Evolutionary conservation across 35 echinoderm and acorn worm species (phyloP), one percentile per base, ranked within the genome.

Genomic region (Eucidaris tribuloides): DNA sequence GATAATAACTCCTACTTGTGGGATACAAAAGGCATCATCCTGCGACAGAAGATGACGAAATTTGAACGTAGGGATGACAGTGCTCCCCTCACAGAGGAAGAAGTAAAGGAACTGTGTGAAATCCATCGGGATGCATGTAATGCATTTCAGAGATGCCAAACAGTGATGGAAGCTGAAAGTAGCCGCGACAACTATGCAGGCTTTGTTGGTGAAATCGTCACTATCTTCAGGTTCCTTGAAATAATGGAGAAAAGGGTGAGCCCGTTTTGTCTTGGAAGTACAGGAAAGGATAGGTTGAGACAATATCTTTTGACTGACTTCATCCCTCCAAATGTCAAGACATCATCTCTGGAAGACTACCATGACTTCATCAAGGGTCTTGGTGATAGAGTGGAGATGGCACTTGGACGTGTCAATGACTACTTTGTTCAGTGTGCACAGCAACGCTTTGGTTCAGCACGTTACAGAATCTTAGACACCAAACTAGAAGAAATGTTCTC

Each of bases 1-100:
- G 23, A 11, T 7, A 78, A 79, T 0, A 91, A 91, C 41, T 48
- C 89, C 0, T 91, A 85, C 42, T 39, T 91, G 20, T 81, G 57
- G 59, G 89, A 91, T 66, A 91, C 89, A 22, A 85, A 81, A 46
- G 89, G 71, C 19, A 52, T 42, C 7, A 78, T 87, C 27, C 58
- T 55, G 4, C 50, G 42, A 27, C 31, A 52, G 7, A 43, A 87
- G 13, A 79, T 87, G 22, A 60, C 18, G 25, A 3, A 42, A 1
- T 34, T 62, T 25, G 54, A 58, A 45, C 4, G 40, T 38, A 9
- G 15, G 14, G 18, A 18, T 33, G 76, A 52, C n/a, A 22, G 65
- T 7, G 27, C 63, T 38, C 9, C 33, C 35, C 18, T 79, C 17
- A 32, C 38, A 2, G 42, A 37, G 6, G 42, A 39, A 33, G 84